A percentile compares a stretch with the other conserved stretches of the same genome.
Evolutionary conservation across 2,888 invertebrate species (phyloP).

Genomic region (Eupithecia centaureata): DNA sequence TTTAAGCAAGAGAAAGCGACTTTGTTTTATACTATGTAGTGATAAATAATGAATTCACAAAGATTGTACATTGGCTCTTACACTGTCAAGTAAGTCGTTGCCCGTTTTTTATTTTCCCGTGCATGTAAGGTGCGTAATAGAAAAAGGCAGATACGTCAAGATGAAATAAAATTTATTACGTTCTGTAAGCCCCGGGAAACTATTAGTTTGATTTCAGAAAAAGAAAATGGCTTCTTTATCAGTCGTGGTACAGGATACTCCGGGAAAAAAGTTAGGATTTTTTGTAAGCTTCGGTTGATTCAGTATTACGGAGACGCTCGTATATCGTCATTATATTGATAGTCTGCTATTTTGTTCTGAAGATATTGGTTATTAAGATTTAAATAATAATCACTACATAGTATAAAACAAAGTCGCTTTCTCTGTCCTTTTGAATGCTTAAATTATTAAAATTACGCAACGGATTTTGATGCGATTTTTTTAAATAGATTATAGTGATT

Average conservation of each 20-base stretch:
- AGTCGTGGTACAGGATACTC: conserved; percentile 45
- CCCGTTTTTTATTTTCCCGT: conserved; percentile 22
- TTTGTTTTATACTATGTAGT: no score
- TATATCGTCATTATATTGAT: conserved; percentile 27
- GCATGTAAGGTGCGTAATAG: conserved; percentile 49
- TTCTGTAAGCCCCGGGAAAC: conserved; percentile 63
- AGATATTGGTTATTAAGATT: no score
- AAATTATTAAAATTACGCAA: no score
- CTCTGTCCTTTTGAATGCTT: no score
- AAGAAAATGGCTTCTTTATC: conserved; percentile 65
- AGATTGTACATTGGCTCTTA: not conserved
- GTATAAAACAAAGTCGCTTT: no score
- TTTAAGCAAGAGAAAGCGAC: no score
- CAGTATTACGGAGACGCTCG: conserved; percentile 27
- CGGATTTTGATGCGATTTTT: no score
- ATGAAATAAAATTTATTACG: conserved; percentile 69
- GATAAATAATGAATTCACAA: no score
- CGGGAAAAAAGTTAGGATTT: conserved; percentile 54
- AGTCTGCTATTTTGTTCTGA: not conserved
- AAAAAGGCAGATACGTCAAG: conserved; percentile 68
- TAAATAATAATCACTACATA: no score
- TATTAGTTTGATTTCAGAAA: conserved; percentile 69
- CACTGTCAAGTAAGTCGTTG: conserved; percentile 22
- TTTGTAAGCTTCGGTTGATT: conserved; percentile 47
- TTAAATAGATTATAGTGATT: no score